A percentile compares a stretch with the other conserved stretches of the same genome.
Conservation (phyloP, 1,140 invertebrate genomes). For the Papilio aristodemus region DNA sequence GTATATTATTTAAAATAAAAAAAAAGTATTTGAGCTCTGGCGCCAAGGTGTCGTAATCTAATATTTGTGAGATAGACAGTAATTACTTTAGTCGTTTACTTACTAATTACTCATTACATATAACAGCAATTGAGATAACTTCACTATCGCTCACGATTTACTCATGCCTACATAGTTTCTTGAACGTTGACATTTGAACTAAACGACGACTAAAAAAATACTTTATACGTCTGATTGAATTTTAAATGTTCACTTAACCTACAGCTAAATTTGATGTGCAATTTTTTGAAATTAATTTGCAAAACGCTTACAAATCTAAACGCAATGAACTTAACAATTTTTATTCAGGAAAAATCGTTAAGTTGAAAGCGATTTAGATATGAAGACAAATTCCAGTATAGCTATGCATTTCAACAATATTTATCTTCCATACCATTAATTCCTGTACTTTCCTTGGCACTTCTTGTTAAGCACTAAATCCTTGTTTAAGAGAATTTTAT, state of each 20-base stretch:
- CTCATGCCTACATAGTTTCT: constrained; percentile 4
- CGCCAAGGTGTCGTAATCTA: not conserved
- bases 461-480: constrained; percentile 37
- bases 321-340: no score
- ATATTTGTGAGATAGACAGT: not conserved
- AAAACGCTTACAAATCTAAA: no score
- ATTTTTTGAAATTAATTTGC: no score
- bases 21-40: not conserved
- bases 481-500: constrained; percentile 63
- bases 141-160: not conserved
- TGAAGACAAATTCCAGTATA: no score
- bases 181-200: not conserved
- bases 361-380: no score
- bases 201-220: not conserved
- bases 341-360: no score
- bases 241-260: no score
- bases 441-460: not conserved
- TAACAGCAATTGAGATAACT: not conserved
- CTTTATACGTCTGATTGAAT: no score
- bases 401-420: no score
- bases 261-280: no score
- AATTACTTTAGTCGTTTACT: not conserved
- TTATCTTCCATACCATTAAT: no score
- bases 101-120: not conserved
- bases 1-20: not conserved